Evolutionary conservation across 2,888 invertebrate genomes (phyloP).

Genomic region (Furcula furcula): DNA sequence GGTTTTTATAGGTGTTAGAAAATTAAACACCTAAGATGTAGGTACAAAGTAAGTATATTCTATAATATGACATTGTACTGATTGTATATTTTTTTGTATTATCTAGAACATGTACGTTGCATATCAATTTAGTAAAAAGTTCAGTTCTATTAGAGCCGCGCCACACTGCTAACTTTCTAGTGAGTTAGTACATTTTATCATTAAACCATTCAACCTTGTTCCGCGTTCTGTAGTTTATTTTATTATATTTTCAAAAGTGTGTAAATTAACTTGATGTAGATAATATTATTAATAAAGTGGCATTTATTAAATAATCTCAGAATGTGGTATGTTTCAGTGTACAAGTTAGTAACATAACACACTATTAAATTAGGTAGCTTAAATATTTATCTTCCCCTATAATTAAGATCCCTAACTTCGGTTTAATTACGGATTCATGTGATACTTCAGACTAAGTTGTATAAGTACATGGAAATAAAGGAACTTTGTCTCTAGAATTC

Average conservation of each 20-base stretch:
- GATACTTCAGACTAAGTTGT: conserved; percentile 71
- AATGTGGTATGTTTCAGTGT: conserved; percentile 41
- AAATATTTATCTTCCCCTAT: conserved; percentile 56
- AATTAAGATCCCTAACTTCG: conserved; percentile 41
- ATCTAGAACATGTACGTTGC: conserved; percentile 24
- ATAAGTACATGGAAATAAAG: conserved; percentile 68
- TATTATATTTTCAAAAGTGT: conserved; percentile 25
- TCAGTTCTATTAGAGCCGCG: background rate
- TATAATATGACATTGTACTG: conserved; percentile 14
- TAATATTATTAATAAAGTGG: conserved; percentile 36
- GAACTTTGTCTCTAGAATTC: conserved; percentile 48
- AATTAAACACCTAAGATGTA: conserved; percentile 16
- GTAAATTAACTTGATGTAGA: conserved; percentile 33
- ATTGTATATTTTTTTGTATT: conserved; percentile 16
- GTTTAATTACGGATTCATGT: conserved; percentile 65
- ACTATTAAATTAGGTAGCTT: conserved; percentile 47
- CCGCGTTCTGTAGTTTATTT: conserved; percentile 15
- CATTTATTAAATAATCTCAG: conserved; percentile 59
- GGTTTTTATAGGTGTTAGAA: conserved; percentile 21
- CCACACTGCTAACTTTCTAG: background rate
- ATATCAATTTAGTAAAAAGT: conserved; percentile 25
- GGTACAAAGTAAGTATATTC: conserved; percentile 14
- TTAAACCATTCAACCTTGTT: background rate
- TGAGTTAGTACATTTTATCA: background rate
- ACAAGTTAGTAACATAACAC: conserved; percentile 45